phyloP scores from a whole-genome alignment of 1,140 invertebrate species.

The Elysia chlorotica region DNA sequence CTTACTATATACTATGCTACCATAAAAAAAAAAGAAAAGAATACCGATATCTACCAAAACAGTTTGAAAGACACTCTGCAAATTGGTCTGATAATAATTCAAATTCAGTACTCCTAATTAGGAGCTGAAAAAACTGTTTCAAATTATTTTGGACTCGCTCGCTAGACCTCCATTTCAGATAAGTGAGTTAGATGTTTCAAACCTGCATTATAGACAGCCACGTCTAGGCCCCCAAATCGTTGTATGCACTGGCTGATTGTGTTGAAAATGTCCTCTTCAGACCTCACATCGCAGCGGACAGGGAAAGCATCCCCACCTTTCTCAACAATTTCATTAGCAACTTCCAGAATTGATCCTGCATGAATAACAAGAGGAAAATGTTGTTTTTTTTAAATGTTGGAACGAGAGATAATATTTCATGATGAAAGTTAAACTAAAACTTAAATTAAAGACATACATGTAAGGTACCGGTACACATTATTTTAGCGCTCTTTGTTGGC shows the following conservation, averaged over 20 bases:
- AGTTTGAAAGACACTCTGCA: too few species aligned
- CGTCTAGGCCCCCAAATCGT: constrained; percentile 40
- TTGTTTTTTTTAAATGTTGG: background rate
- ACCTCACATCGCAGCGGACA: constrained; percentile 39
- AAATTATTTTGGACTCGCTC: too few species aligned
- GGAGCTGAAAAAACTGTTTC: too few species aligned
- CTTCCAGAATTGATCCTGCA: constrained; percentile 27
- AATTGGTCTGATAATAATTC: too few species aligned
- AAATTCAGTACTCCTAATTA: too few species aligned
- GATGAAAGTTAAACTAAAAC: background rate
- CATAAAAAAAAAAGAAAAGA: too few species aligned
- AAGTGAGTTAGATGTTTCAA: too few species aligned
- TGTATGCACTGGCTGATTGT: constrained; percentile 33
- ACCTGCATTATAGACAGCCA: constrained; percentile 46
- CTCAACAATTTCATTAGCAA: constrained; percentile 37
- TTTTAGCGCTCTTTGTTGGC: too few species aligned
- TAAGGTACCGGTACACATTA: too few species aligned
- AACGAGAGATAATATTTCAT: background rate
- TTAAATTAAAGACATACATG: background rate
- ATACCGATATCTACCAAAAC: too few species aligned
- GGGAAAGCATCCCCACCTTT: constrained; percentile 35
- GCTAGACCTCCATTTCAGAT: too few species aligned
- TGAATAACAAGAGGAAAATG: background rate
- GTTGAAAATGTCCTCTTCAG: constrained; percentile 31
- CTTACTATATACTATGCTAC: too few species aligned